Conservation (phyloP, 2,113 vertebrate genomes). For the Sapajus apella region DNA sequence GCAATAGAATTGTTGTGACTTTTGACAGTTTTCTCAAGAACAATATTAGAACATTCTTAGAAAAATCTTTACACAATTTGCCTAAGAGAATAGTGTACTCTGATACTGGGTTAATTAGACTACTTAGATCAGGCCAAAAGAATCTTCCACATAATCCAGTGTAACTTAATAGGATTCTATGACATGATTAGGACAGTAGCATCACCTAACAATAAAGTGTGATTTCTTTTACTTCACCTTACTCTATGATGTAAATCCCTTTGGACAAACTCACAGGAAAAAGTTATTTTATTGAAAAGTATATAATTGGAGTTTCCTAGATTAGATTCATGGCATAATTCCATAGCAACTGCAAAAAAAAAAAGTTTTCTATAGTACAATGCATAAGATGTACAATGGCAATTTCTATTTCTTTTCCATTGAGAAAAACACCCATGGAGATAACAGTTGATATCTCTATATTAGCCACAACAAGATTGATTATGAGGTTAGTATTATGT, state of each 20-base stretch:
- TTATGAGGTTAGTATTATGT: neutral
- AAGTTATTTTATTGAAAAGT: neutral
- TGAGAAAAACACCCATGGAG: neutral
- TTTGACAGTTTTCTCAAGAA: neutral
- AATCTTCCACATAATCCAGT: neutral
- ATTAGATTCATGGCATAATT: neutral
- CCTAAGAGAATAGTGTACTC: neutral
- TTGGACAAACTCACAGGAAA: neutral
- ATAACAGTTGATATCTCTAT: neutral
- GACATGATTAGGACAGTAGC: neutral
- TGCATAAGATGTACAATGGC: neutral
- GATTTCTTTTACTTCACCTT: neutral
- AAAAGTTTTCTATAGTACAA: neutral
- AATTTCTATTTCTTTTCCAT: neutral
- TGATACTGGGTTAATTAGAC: neutral
- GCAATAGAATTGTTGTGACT: rapidly evolving
- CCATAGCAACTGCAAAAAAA: neutral
- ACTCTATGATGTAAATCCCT: neutral
- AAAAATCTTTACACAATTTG: neutral
- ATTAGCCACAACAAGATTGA: neutral
- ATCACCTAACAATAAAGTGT: neutral
- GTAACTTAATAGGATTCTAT: neutral
- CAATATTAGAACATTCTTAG: neutral
- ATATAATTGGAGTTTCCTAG: neutral
- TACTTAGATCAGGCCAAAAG: neutral